Percentiles rank a stretch among this genome's conserved stretches.
phyloP scores from a whole-genome alignment of 2,797 vertebrate species.

The Malacoraja senta region DNA sequence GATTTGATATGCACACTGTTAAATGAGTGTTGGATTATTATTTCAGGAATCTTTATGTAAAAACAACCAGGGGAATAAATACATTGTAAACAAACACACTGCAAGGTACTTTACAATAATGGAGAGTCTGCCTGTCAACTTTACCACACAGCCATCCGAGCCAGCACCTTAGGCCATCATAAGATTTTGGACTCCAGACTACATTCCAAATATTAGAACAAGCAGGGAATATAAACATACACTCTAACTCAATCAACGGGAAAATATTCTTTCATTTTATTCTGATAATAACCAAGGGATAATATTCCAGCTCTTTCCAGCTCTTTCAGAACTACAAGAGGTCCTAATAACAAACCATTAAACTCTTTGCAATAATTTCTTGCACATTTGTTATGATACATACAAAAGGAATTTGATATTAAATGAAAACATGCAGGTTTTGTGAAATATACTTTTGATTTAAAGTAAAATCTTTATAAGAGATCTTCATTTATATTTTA shows the following conservation, averaged over 20 bases:
- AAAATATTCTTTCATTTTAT: background rate
- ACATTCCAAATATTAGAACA: background rate
- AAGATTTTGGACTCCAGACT: background rate
- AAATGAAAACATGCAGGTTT: background rate
- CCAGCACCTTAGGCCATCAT: background rate
- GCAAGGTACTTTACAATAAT: background rate
- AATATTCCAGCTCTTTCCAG: background rate
- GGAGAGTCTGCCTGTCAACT: background rate
- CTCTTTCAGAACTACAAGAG: background rate
- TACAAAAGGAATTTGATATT: background rate
- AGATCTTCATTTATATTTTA: background rate
- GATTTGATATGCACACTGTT: background rate
- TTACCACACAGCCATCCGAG: background rate
- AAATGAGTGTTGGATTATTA: background rate
- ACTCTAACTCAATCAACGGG: background rate
- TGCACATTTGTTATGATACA: background rate
- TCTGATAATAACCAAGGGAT: background rate
- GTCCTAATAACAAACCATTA: background rate
- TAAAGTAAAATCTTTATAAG: constrained; percentile 1
- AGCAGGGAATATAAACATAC: background rate
- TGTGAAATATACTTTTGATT: background rate
- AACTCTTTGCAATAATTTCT: background rate
- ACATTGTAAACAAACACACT: background rate
- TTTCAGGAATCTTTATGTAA: background rate
- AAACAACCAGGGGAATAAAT: background rate